Evolutionary conservation across 2,113 vertebrate genomes (phyloP), one percentile per base, ranked within the genome.

Genomic region (Hiodon alosoides): DNA sequence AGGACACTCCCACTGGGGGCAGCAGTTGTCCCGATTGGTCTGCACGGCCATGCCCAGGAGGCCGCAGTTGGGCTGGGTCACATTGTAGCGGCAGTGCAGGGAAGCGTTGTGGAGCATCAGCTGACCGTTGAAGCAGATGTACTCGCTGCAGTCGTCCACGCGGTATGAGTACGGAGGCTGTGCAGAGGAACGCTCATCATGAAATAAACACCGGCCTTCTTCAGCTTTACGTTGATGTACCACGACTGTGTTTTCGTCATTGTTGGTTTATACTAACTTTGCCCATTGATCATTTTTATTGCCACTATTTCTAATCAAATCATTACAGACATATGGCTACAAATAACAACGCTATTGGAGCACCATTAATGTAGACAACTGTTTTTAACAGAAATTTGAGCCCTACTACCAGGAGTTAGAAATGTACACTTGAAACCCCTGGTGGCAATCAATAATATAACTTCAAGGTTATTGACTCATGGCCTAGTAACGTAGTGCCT

Each of bases 1-100:
- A 4, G 97, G 97, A 76, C 97, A 99, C 86, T 96, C 91, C 97
- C 97, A 99, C 81, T 93, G 92, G 5, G 97, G 97, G 71, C 97
- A 99, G 85, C 97, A 99, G 79, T 91, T 91, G 79, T 97, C 97
- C 7, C 81, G 88, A 85, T 95, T 98, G 79, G 92, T 89, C 87
- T 98, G 95, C 77, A 98, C 87, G 58, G 97, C 93, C 87, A 95
- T 91, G 73, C 97, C 97, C 82, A 94, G 90, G 83, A 98, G 94
- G 76, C 95, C 95, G 83, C 97, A 99, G 61, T 93, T 90, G 6
- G 97, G 95, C 80, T 92, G 92, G 64, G 89, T 90, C 78, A 92
- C 86, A 72, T 92, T 92, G 85, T 90, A 95, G 58, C 92, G 93
- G 80, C 97, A 99, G 87, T 95, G 93, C 52, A 90, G 92, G 68